phyloP scores from a whole-genome alignment of 2,888 invertebrate genomes.

The Allolobophora icterica region DNA sequence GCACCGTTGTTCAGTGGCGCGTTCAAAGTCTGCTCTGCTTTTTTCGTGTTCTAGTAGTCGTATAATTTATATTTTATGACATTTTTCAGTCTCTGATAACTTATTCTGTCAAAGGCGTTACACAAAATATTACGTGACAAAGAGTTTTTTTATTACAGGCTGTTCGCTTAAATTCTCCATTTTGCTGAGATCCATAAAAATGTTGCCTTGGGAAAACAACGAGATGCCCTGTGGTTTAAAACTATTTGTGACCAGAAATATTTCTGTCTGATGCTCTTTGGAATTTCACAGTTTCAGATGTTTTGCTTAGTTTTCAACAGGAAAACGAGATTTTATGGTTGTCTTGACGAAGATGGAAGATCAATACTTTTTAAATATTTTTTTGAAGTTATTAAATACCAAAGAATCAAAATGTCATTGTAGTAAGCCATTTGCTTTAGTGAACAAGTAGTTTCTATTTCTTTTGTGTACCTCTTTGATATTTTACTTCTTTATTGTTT shows the following conservation, averaged over 20 bases:
- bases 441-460: neutral
- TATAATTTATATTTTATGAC: slow-evolving; percentile 14
- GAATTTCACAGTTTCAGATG: neutral
- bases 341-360: neutral
- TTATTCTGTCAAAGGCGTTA: neutral
- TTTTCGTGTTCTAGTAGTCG: slow-evolving; percentile 6
- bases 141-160: neutral
- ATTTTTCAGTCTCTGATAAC: slow-evolving; percentile 20
- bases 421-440: neutral
- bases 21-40: slow-evolving; percentile 23
- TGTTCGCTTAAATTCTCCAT: neutral
- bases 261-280: neutral
- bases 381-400: neutral
- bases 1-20: neutral
- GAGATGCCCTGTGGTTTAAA: too few relatives aligned
- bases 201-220: neutral
- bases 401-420: slow-evolving; percentile 1
- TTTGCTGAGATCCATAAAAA: neutral
- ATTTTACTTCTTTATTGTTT: slow-evolving; percentile 7
- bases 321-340: neutral
- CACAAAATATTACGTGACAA: neutral
- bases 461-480: neutral
- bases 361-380: neutral
- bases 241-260: too few relatives aligned
- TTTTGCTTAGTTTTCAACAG: neutral